Conservation (phyloP, 2,888 invertebrate genomes). For the Drosophila multiciliata region DNA sequence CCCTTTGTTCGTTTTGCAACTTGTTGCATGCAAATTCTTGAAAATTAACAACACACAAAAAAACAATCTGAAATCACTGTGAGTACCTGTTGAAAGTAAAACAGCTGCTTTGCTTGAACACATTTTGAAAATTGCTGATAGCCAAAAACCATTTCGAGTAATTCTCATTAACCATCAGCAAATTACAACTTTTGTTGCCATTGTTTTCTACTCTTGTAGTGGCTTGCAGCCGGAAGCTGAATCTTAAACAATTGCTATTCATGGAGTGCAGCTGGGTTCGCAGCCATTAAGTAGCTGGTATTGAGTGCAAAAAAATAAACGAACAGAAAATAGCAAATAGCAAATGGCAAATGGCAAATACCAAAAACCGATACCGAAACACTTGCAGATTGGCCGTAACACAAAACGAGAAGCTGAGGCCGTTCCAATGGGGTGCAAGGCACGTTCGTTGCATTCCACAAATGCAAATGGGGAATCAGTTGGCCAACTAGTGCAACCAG, state of each 20-base stretch:
- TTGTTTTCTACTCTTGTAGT: neutral
- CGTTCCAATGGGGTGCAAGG: slow-evolving; percentile 26
- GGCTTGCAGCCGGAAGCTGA: slow-evolving; percentile 6
- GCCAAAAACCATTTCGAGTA: neutral
- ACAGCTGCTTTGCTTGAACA: neutral
- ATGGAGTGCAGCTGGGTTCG: slow-evolving; percentile 9
- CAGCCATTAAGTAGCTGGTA: slow-evolving; percentile 29
- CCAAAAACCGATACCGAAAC: slow-evolving; percentile 6
- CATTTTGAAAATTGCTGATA: neutral
- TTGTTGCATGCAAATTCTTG: neutral
- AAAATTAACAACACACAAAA: neutral
- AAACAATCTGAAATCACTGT: neutral
- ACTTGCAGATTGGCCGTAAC: slow-evolving; percentile 32
- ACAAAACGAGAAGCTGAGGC: slow-evolving; percentile 47
- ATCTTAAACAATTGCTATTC: slow-evolving; percentile 12
- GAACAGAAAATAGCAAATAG: neutral
- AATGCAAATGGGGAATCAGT: slow-evolving; percentile 7
- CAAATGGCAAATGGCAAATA: neutral
- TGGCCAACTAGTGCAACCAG: neutral
- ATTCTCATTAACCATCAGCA: neutral
- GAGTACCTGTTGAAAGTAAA: neutral
- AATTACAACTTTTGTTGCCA: neutral
- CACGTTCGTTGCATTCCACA: slow-evolving; percentile 49
- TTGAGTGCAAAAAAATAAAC: slow-evolving; percentile 7
- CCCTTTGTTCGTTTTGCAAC: neutral